Conservation (phyloP, 2,888 invertebrate genomes). For the Dorcus parallelipipedus region DNA sequence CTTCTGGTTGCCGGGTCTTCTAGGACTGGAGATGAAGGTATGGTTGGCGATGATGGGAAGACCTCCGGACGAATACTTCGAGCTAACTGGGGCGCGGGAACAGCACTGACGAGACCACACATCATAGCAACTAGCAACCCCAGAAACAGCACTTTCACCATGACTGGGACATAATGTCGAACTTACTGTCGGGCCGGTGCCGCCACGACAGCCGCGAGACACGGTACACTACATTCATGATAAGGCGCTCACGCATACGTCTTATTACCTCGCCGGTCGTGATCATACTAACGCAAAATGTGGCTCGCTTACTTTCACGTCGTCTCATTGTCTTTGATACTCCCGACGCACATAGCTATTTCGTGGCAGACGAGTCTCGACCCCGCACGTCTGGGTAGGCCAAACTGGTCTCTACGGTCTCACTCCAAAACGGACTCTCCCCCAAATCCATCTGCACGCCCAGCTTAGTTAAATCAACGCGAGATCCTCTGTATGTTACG, state of each 20-base stretch:
- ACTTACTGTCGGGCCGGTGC: constrained; percentile 41
- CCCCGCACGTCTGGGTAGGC: constrained; percentile 12
- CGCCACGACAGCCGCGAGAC: constrained; percentile 50
- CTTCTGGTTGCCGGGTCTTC: constrained; percentile 54
- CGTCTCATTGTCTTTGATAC: constrained; percentile 14
- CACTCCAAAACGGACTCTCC: no score
- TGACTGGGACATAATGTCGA: constrained; percentile 50
- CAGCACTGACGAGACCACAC: constrained; percentile 46
- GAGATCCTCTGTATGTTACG: no score
- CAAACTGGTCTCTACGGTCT: constrained; percentile 4
- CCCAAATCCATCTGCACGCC: no score
- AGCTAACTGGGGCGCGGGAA: constrained; percentile 38
- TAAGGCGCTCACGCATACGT: constrained; percentile 33
- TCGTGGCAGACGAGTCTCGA: constrained; percentile 9
- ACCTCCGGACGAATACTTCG: constrained; percentile 29
- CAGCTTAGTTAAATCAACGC: no score
- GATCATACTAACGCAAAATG: constrained; percentile 45
- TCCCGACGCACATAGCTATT: constrained; percentile 17
- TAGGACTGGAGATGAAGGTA: constrained; percentile 19
- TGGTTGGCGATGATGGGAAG: constrained; percentile 25
- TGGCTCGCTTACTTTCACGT: constrained; percentile 19
- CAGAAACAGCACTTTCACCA: constrained; percentile 51
- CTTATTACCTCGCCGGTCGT: constrained; percentile 52
- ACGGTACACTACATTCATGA: constrained; percentile 38
- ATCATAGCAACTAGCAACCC: constrained; percentile 48